phyloP scores from a whole-genome alignment of 2,113 vertebrate species.

The Donacobius atricapilla region DNA sequence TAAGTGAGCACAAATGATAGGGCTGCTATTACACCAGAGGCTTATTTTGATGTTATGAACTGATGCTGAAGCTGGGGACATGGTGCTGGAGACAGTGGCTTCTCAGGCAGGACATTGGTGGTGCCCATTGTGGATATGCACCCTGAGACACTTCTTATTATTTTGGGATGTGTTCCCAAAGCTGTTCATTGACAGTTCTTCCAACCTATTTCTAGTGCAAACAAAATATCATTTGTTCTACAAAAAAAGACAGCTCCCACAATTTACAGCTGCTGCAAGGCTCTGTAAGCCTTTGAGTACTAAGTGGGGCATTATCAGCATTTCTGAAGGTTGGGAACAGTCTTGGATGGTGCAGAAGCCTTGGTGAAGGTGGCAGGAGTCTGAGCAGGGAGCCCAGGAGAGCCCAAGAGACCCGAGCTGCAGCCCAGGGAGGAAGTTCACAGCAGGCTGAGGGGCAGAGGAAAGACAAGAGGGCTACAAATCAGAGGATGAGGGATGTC shows the following conservation, averaged over 20 bases:
- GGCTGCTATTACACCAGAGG: not conserved
- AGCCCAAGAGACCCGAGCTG: accelerated
- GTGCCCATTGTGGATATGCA: not conserved
- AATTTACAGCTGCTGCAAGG: not conserved
- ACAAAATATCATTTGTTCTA: not conserved
- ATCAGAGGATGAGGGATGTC: not conserved
- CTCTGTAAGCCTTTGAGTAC: not conserved
- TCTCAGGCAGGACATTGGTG: not conserved
- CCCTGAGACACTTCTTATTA: not conserved
- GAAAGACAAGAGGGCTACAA: not conserved
- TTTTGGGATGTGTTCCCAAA: not conserved
- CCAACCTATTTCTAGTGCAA: not conserved
- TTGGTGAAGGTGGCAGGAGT: not conserved
- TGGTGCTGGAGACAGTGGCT: not conserved
- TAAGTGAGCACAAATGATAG: not conserved
- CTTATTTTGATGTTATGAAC: not conserved
- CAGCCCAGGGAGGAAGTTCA: not conserved
- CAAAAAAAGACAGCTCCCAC: not conserved
- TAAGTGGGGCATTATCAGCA: not conserved
- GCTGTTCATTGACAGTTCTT: not conserved
- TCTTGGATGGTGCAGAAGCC: not conserved
- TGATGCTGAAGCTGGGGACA: not conserved
- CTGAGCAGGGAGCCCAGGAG: not conserved
- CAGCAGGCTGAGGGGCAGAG: not conserved
- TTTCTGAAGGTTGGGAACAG: not conserved